Conservation (phyloP, 2,888 invertebrate species). For the Anaspis maculata region DNA sequence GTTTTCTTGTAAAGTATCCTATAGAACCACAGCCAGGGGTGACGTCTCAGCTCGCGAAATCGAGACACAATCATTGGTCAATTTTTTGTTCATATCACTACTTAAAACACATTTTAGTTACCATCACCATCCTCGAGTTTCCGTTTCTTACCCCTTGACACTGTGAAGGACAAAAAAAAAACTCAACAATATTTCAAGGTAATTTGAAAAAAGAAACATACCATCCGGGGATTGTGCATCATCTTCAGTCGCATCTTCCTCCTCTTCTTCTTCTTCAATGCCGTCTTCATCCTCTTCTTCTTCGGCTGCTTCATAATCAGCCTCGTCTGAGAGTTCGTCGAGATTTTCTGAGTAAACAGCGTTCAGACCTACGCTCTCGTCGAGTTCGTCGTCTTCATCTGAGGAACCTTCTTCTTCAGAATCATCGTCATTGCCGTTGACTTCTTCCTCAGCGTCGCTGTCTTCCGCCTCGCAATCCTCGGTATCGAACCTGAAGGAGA, state of each 20-base stretch:
- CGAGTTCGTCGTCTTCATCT: slow-evolving; percentile 57
- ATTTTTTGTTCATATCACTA: slow-evolving; percentile 28
- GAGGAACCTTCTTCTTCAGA: slow-evolving; percentile 32
- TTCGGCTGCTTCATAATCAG: slow-evolving; percentile 46
- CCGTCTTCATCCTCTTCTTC: slow-evolving; percentile 41
- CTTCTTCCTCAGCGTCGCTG: slow-evolving; percentile 71
- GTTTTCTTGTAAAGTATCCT: slow-evolving; percentile 27
- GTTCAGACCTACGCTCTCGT: slow-evolving; percentile 38
- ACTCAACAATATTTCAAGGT: slow-evolving; percentile 2
- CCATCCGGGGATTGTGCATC: slow-evolving; percentile 40
- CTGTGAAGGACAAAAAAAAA: slow-evolving; percentile 32
- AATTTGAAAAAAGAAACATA: too few relatives aligned
- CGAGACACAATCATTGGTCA: slow-evolving; percentile 33
- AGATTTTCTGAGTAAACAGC: slow-evolving; percentile 47
- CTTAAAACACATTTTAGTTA: slow-evolving; percentile 27
- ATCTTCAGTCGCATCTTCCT: slow-evolving; percentile 34
- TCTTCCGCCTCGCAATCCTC: slow-evolving; percentile 77
- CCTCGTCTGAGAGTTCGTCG: slow-evolving; percentile 49
- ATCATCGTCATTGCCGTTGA: slow-evolving; percentile 68
- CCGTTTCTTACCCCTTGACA: slow-evolving; percentile 63
- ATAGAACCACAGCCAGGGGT: slow-evolving; percentile 32
- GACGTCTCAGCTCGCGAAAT: slow-evolving; percentile 28
- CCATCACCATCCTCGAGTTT: slow-evolving; percentile 58
- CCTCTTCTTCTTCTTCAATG: slow-evolving; percentile 41
- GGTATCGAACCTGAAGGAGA: slow-evolving; percentile 54